Conservation (phyloP, 2,113 vertebrate genomes). For the Caranx ignobilis region DNA sequence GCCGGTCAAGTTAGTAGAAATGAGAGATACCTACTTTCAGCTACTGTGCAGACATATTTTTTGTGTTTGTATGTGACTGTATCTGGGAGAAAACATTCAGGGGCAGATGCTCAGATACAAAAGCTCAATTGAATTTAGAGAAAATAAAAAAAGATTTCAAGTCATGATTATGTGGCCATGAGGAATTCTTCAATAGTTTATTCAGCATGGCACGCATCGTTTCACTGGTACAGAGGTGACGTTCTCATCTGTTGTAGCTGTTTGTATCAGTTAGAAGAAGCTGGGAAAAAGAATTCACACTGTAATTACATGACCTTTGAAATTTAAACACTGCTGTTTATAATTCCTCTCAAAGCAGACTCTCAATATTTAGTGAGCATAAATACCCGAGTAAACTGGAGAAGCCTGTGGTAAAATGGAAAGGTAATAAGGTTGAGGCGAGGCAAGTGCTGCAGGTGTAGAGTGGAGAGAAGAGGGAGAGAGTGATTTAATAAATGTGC, state of each 20-base stretch:
- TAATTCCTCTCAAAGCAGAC: neutral
- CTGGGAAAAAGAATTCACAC: neutral
- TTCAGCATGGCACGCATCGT: constrained; percentile 2
- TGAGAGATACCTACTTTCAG: neutral
- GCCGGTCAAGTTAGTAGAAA: constrained; percentile 9
- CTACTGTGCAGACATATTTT: neutral
- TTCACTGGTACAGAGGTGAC: neutral
- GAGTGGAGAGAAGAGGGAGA: neutral
- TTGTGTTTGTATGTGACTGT: neutral
- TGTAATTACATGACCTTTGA: neutral
- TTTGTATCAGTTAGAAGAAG: neutral
- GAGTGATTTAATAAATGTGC: constrained; percentile 45
- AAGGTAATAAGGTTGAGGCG: neutral
- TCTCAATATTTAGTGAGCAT: neutral
- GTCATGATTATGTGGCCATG: neutral
- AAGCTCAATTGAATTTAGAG: neutral
- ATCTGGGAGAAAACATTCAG: neutral
- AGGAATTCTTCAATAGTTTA: constrained; percentile 7
- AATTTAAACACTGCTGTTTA: neutral
- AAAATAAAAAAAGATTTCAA: neutral
- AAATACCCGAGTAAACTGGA: neutral
- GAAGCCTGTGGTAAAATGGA: constrained; percentile 4
- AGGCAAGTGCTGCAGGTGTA: constrained; percentile 35
- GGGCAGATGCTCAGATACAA: neutral
- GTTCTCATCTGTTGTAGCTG: neutral